Evolutionary conservation across 2,113 vertebrate genomes (phyloP).

Genomic region (Platichthys flesus): DNA sequence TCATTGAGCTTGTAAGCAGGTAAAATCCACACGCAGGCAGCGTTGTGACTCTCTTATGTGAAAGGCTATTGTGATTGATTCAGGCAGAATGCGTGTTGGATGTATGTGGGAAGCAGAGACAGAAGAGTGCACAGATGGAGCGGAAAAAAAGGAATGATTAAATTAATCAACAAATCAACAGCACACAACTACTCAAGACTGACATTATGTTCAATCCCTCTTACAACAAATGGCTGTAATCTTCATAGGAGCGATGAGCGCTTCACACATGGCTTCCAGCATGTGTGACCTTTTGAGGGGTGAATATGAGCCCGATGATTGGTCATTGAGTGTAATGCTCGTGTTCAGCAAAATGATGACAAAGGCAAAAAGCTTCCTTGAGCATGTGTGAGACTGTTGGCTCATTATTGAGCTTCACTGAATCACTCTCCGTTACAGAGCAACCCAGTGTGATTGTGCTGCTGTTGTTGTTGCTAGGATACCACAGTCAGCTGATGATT

Average conservation of each 20-base stretch:
- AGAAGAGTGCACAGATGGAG: slow-evolving; percentile 68
- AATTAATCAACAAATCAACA: slow-evolving; percentile 58
- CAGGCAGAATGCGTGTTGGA: slow-evolving; percentile 65
- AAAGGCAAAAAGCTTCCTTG: slow-evolving; percentile 5
- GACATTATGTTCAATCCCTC: slow-evolving; percentile 21
- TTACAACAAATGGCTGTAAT: slow-evolving; percentile 10
- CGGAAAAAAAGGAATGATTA: slow-evolving; percentile 48
- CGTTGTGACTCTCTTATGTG: slow-evolving; percentile 64
- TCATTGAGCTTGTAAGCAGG: slow-evolving; percentile 9
- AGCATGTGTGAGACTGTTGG: slow-evolving; percentile 10
- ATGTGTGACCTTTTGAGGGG: slow-evolving; percentile 43
- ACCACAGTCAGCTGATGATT: slow-evolving; percentile 28
- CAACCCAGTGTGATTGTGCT: neutral
- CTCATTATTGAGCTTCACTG: neutral
- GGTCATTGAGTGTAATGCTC: slow-evolving; percentile 24
- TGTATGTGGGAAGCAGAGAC: slow-evolving; percentile 67
- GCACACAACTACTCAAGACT: slow-evolving; percentile 26
- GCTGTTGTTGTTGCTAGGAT: slow-evolving; percentile 53
- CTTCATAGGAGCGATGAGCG: slow-evolving; percentile 18
- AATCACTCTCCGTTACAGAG: slow-evolving; percentile 11
- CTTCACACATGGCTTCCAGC: neutral
- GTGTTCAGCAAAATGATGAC: neutral
- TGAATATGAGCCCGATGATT: slow-evolving; percentile 11
- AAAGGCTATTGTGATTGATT: slow-evolving; percentile 46
- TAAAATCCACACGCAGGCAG: slow-evolving; percentile 31